Base-by-base conservation (phyloP, 1,140 invertebrate genomes). In the Cryptotermes secundus region DNA sequence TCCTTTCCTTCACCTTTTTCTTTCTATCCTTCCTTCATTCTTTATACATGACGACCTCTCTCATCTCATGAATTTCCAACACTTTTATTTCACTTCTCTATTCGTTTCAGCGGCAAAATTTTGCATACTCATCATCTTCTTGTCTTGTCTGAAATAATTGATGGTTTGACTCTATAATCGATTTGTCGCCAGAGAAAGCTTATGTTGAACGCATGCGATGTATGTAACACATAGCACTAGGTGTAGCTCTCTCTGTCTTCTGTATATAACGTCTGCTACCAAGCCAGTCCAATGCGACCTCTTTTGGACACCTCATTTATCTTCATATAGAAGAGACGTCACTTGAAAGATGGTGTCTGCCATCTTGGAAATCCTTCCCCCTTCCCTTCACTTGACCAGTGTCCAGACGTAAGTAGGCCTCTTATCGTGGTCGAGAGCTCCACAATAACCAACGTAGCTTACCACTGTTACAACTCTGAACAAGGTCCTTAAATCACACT, bases 51-150 rank as follows among this genome's bases (percentile, higher is more conserved):
- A 45, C 81, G 81, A 38, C 81, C 35, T 45, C 31, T 82, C 45
- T 31, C 81, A 53, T 82, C 38, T 38, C 81, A 31, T 45, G 81
- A 31, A 34, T 31, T 80, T 80, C 81, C 36, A 45, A 38, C 38
- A 45, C 81, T 42, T 35, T n/a, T n/a, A 42, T 81, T 42, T 81
- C 80, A 42, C 80, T 42, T 38, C 26, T 34, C 22, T 45, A 42
- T 38, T 45, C 35, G 81, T 34, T 16, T 38, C 35, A 45, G 81
- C 38, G 81, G n/a, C 45, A 35, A 42, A 82, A 31, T 82, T 82
- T 82, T 82, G 81, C 81, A 82, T 82, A 45, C 36, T 82, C 81
- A 82, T 82, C 81, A 31, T 82, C 38, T 38, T n/a, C 81, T 82
- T 82, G 81, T 82, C 81, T 82, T 82, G 81, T 45, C 35, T 31